A percentile compares a stretch with the other conserved stretches of the same genome.
phyloP scores from a whole-genome alignment of 2,797 vertebrate species.

The Mallotus villosus region DNA sequence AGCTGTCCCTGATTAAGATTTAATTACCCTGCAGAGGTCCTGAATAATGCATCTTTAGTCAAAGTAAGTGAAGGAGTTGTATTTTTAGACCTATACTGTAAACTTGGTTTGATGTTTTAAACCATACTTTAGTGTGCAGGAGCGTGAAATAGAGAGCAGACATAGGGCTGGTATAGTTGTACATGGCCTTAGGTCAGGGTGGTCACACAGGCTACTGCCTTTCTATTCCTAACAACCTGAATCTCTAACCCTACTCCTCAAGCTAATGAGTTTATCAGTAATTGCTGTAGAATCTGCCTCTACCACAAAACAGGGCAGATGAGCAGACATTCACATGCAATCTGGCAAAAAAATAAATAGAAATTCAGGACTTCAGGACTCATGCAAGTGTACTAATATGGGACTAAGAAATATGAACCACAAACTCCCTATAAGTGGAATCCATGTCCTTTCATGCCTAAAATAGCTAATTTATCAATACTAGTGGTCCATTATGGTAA shows the following conservation, averaged over 20 bases:
- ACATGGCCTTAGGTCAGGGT: not conserved
- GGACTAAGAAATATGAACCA: too few species aligned
- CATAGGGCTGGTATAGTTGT: not conserved
- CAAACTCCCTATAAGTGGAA: not conserved
- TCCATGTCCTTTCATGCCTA: conserved; percentile 7
- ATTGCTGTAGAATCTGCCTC: not conserved
- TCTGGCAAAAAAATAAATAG: not conserved
- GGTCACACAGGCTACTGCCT: not conserved
- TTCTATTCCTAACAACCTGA: conserved; percentile 4
- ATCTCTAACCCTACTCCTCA: not conserved
- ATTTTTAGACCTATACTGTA: conserved; percentile 70
- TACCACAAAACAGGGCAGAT: not conserved
- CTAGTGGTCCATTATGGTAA: conserved; percentile 37
- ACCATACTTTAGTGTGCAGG: conserved; percentile 39
- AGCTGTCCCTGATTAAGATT: conserved; percentile 71
- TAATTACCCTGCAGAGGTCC: conserved; percentile 70
- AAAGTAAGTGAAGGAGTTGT: conserved; percentile 56
- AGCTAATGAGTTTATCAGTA: conserved; percentile 12
- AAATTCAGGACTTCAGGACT: not conserved
- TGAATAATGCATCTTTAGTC: conserved; percentile 74
- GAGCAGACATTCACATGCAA: not conserved
- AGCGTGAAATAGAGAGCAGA: conserved; percentile 17
- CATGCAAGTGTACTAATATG: not conserved
- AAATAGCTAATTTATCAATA: conserved; percentile 37
- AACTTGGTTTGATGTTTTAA: conserved; percentile 52